phyloP scores from a whole-genome alignment of 2,797 vertebrate species.

The Rhinatrema bivittatum region DNA sequence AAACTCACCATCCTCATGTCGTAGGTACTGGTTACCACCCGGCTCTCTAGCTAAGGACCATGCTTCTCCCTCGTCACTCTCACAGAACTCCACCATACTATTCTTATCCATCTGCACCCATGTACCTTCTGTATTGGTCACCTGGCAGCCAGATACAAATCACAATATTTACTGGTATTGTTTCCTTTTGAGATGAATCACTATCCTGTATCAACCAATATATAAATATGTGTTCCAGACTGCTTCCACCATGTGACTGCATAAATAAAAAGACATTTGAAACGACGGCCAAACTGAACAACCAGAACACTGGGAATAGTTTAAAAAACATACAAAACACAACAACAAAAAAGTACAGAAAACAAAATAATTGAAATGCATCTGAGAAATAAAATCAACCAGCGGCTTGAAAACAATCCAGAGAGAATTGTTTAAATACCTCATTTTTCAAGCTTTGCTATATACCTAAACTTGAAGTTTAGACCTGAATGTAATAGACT shows the following conservation, averaged over 20 bases:
- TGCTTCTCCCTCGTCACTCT: constrained; percentile 96
- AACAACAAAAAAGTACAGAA: not conserved
- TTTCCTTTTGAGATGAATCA: constrained; percentile 19
- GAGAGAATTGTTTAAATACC: no score
- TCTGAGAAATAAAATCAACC: constrained; percentile 1
- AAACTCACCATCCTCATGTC: constrained; percentile 88
- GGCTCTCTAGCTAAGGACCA: constrained; percentile 96
- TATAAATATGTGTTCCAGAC: no score
- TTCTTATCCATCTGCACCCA: constrained; percentile 99
- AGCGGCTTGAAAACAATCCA: not conserved
- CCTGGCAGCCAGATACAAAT: constrained; percentile 74
- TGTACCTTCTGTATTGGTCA: constrained; percentile 92
- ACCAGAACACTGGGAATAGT: not conserved
- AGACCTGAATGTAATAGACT: constrained; percentile 4
- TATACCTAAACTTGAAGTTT: constrained; percentile 23
- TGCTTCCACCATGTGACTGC: no score
- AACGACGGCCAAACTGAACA: constrained; percentile 50
- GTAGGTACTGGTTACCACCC: constrained; percentile 94
- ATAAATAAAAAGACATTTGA: constrained; percentile 36
- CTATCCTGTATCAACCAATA: constrained; percentile 30
- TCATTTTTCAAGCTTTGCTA: not conserved
- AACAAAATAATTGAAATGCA: not conserved
- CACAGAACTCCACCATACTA: constrained; percentile 98
- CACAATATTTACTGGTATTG: constrained; percentile 34
- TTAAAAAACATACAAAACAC: no score